Conservation (phyloP, 2,797 vertebrate species). For the Acanthornis magna region DNA sequence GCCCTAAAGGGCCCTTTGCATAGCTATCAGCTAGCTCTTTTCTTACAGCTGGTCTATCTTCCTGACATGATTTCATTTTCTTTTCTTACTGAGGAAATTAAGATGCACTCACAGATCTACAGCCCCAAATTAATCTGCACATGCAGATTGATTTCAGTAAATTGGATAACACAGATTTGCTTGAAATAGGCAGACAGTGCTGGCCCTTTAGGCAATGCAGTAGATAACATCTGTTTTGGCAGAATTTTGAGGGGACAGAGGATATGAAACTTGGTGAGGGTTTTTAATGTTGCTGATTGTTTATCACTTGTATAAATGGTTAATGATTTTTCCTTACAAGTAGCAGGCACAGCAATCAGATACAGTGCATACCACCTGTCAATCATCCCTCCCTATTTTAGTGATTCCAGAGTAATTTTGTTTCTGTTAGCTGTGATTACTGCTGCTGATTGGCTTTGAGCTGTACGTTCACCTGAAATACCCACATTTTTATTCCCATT, state of each 20-base stretch:
- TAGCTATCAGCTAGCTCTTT: not conserved
- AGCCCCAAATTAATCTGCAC: slow-evolving; percentile 4
- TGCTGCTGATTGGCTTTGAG: not conserved
- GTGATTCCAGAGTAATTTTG: not conserved
- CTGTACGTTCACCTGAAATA: not conserved
- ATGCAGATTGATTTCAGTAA: slow-evolving; percentile 23
- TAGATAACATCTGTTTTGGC: not conserved
- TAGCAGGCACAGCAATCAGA: not conserved
- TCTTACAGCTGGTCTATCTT: not conserved
- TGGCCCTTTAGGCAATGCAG: not conserved
- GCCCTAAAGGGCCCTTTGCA: not conserved
- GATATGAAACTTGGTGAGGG: not conserved
- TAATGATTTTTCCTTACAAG: not conserved
- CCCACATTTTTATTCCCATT: not conserved
- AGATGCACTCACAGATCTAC: not conserved
- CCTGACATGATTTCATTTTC: not conserved
- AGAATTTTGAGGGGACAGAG: not conserved
- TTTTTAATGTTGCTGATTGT: not conserved
- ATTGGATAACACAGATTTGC: not conserved
- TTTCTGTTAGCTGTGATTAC: not conserved
- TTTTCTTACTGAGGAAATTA: slow-evolving; percentile 7
- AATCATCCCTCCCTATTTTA: not conserved
- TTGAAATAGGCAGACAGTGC: not conserved
- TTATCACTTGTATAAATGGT: not conserved
- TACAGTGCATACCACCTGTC: not conserved